Conservation (phyloP, 2,797 vertebrate genomes). For the Argentina silus region DNA sequence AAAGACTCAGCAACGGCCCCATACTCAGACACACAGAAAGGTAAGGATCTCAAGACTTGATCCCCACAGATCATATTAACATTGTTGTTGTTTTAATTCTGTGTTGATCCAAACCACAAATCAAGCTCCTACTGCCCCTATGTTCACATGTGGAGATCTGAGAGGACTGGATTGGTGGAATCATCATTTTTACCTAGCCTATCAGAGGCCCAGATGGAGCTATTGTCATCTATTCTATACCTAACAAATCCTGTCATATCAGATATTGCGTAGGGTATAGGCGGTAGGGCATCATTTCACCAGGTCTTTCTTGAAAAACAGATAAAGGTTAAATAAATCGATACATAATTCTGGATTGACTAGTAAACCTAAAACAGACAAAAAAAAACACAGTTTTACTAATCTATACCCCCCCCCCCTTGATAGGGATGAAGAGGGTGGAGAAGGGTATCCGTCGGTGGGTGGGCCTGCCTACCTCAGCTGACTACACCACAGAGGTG, state of each 20-base stretch:
- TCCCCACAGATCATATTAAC: too few relatives aligned
- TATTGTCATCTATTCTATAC: background rate
- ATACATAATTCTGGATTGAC: background rate
- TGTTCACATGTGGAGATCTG: background rate
- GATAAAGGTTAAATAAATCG: background rate
- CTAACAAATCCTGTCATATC: background rate
- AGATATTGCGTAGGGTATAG: too few relatives aligned
- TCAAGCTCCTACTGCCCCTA: background rate
- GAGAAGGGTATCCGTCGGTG: slow-evolving; percentile 59
- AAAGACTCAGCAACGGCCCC: slow-evolving; percentile 38
- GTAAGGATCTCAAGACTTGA: slow-evolving; percentile 10
- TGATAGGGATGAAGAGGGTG: slow-evolving; percentile 38
- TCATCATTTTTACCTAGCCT: background rate
- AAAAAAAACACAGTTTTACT: background rate
- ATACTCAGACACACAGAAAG: slow-evolving; percentile 5
- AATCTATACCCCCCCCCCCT: background rate
- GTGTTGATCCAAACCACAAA: background rate
- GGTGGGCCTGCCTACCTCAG: slow-evolving; percentile 57
- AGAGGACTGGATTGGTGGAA: background rate
- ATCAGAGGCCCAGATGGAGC: background rate
- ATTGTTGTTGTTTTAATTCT: too few relatives aligned
- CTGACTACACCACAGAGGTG: slow-evolving; percentile 47
- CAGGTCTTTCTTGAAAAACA: background rate
- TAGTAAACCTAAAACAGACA: background rate
- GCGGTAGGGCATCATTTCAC: too few relatives aligned